phyloP scores from a whole-genome alignment of 2,888 invertebrate genomes.

The Polydrusus pterygomalis region DNA sequence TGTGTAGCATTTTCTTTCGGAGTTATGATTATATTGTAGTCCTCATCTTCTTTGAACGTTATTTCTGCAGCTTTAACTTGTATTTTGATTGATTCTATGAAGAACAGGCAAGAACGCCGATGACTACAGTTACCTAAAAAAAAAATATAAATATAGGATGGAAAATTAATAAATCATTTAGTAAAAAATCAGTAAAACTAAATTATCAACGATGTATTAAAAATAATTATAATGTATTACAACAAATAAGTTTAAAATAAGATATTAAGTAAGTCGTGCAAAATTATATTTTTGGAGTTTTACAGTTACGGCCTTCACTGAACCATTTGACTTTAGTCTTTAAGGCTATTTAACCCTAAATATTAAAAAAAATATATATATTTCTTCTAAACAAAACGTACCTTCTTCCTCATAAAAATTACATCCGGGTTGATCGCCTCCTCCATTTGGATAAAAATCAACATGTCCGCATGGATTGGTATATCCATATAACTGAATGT shows the following conservation, averaged over 20 bases:
- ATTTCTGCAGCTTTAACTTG: conserved; percentile 69
- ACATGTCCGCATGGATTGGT: conserved; percentile 74
- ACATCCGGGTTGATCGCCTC: conserved; percentile 68
- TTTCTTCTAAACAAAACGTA: not conserved
- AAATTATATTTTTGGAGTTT: too few relatives aligned
- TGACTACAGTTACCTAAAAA: conserved; percentile 73
- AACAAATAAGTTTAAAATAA: too few relatives aligned
- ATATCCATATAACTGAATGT: conserved; percentile 73
- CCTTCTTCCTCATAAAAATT: conserved; percentile 20
- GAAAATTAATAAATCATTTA: too few relatives aligned
- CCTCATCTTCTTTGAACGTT: conserved; percentile 66
- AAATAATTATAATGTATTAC: too few relatives aligned
- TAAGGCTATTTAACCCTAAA: not conserved
- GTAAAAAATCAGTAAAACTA: too few relatives aligned
- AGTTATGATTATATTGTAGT: conserved; percentile 64
- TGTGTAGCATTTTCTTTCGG: conserved; percentile 49
- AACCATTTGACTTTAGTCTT: too few relatives aligned
- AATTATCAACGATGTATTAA: too few relatives aligned
- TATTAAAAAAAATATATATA: too few relatives aligned
- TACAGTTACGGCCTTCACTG: too few relatives aligned
- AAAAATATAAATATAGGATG: too few relatives aligned
- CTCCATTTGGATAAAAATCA: conserved; percentile 84
- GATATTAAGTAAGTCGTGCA: too few relatives aligned
- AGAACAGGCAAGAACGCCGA: conserved; percentile 71
- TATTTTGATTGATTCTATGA: conserved; percentile 72